Conservation (phyloP, 1,140 invertebrate species). For the Marisa cornuarietis region DNA sequence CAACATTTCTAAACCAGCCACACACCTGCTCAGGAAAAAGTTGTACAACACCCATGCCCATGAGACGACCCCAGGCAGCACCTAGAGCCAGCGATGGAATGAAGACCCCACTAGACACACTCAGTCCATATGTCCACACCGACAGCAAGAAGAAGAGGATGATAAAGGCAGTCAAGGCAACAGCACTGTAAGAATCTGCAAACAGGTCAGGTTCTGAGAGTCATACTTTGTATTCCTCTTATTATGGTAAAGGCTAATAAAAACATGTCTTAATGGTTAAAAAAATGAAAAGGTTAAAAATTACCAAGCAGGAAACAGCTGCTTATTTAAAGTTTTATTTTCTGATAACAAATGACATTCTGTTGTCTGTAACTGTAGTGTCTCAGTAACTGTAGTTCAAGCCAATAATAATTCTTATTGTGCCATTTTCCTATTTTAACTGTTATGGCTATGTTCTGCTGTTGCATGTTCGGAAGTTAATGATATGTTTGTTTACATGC, state of each 20-base stretch:
- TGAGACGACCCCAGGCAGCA: constrained; percentile 93
- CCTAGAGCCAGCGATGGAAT: constrained; percentile 95
- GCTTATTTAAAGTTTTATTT: no score
- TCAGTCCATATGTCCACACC: constrained; percentile 92
- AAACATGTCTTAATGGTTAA: not conserved
- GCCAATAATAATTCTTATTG: no score
- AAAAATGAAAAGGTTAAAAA: not conserved
- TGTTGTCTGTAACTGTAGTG: no score
- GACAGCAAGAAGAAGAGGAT: constrained; percentile 91
- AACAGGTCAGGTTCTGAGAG: constrained; percentile 27
- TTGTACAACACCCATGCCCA: constrained; percentile 76
- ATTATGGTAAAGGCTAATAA: not conserved
- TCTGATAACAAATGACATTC: no score
- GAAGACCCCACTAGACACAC: constrained; percentile 95
- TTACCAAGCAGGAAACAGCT: not conserved
- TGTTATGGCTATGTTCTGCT: no score
- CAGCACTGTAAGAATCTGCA: constrained; percentile 83
- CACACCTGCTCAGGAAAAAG: constrained; percentile 67
- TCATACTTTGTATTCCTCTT: no score
- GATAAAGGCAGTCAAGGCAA: constrained; percentile 86
- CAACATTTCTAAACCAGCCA: not conserved
- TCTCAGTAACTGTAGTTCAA: no score
- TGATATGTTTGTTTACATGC: no score
- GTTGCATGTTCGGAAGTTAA: no score
- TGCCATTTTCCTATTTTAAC: no score